Conservation (phyloP, 2,113 vertebrate genomes). For the Ailuropoda melanoleuca region DNA sequence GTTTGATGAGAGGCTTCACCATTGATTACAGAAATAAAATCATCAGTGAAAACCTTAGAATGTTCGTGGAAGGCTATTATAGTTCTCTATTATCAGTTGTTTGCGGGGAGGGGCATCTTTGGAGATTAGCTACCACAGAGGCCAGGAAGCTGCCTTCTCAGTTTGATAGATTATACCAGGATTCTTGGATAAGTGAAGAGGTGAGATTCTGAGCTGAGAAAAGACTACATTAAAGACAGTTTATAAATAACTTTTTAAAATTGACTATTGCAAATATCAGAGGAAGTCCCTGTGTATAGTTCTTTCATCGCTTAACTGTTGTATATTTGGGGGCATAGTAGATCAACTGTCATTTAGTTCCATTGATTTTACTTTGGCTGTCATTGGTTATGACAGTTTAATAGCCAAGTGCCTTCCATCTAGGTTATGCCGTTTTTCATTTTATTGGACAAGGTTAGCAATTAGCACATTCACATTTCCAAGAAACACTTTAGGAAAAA, state of each 20-base stretch:
- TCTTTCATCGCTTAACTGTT: background rate
- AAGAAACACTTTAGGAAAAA: background rate
- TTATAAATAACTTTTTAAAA: background rate
- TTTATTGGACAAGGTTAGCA: background rate
- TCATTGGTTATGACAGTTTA: background rate
- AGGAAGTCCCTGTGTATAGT: background rate
- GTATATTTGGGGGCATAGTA: background rate
- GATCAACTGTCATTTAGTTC: background rate
- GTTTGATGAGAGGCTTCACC: background rate
- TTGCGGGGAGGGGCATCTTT: background rate
- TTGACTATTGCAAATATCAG: background rate
- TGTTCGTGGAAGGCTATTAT: background rate
- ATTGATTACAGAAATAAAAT: background rate
- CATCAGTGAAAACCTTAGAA: background rate
- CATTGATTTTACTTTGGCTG: background rate
- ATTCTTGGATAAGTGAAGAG: slow-evolving; percentile 14
- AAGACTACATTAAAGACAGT: background rate
- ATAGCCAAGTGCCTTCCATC: background rate
- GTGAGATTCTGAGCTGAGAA: background rate
- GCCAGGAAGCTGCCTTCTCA: background rate
- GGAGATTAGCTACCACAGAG: background rate
- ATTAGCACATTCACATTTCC: background rate
- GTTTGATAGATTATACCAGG: background rate
- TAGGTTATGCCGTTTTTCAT: background rate
- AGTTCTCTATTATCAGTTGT: background rate